A percentile compares a stretch with the other conserved stretches of the same genome.
phyloP scores from a whole-genome alignment of 2,113 vertebrate species.

The Prinia subflava region DNA sequence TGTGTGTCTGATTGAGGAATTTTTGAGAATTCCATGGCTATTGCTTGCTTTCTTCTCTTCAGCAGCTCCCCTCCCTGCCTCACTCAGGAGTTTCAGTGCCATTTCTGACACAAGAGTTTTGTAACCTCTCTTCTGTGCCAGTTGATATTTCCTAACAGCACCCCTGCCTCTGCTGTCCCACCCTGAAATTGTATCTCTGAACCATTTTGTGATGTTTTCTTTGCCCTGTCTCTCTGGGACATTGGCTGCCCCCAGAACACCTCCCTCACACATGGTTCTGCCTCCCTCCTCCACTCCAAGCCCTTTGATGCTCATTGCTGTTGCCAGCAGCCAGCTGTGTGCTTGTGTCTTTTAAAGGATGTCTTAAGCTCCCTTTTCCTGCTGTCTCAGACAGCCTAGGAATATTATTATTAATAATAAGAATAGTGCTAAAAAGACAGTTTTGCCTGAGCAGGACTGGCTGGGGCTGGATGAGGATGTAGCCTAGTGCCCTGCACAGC shows the following conservation, averaged over 20 bases:
- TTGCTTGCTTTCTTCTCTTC: background rate
- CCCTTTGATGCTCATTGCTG: slow-evolving; percentile 9
- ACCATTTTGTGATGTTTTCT: background rate
- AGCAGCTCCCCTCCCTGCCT: background rate
- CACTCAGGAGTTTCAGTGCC: background rate
- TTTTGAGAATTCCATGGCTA: background rate
- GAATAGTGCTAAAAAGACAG: background rate
- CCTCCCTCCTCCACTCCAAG: background rate
- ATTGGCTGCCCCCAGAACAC: background rate
- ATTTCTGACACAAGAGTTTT: background rate
- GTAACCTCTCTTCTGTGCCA: background rate
- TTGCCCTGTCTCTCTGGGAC: background rate
- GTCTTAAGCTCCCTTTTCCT: slow-evolving; percentile 9
- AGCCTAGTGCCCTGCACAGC: background rate
- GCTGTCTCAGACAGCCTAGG: background rate
- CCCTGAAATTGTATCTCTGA: background rate
- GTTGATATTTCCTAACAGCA: background rate
- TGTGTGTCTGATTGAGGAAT: background rate
- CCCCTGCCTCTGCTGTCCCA: background rate
- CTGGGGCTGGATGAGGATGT: background rate
- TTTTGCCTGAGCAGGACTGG: background rate
- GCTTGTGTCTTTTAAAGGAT: background rate
- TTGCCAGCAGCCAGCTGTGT: slow-evolving; percentile 28
- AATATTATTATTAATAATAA: background rate
- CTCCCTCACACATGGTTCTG: background rate